A percentile compares a stretch with the other conserved stretches of the same genome.
Evolutionary conservation across 2,113 vertebrate species (phyloP).

Genomic region (Megatriorchis doriae): DNA sequence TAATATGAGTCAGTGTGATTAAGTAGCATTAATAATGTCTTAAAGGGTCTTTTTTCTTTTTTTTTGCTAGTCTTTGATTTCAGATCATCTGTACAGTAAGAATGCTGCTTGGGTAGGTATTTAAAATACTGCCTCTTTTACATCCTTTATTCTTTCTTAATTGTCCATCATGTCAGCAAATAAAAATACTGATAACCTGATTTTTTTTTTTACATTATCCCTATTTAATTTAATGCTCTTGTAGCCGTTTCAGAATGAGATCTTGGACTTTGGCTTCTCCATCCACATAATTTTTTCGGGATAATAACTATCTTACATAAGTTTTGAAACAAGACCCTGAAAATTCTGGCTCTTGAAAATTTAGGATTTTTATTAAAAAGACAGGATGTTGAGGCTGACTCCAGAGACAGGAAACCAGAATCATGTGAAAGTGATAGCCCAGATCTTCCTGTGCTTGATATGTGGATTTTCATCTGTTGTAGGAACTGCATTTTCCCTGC

Average conservation of each 20-base stretch:
- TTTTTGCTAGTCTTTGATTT: not conserved
- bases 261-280: not conserved
- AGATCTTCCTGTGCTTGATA: not conserved
- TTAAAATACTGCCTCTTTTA: not conserved
- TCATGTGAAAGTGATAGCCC: not conserved
- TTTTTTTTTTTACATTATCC: not conserved
- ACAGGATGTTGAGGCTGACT: not conserved
- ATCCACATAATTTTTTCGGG: not conserved
- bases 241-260: not conserved
- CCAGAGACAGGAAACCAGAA: not conserved
- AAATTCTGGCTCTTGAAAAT: not conserved
- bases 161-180: not conserved
- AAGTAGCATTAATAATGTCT: not conserved
- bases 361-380: not conserved
- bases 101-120: not conserved
- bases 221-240: not conserved
- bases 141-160: not conserved
- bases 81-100: not conserved
- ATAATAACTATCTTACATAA: not conserved
- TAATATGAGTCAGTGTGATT: not conserved
- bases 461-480: rapidly evolving
- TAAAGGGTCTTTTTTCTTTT: not conserved
- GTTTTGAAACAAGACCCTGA: not conserved
- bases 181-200: not conserved
- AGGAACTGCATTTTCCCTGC: not conserved